Percentiles rank a stretch among this genome's conserved stretches.
These are phyloP conservation scores for Enoplosus armatus DNA, from an alignment of 2,797 vertebrate species.

Conservation along the genomic window DNA sequence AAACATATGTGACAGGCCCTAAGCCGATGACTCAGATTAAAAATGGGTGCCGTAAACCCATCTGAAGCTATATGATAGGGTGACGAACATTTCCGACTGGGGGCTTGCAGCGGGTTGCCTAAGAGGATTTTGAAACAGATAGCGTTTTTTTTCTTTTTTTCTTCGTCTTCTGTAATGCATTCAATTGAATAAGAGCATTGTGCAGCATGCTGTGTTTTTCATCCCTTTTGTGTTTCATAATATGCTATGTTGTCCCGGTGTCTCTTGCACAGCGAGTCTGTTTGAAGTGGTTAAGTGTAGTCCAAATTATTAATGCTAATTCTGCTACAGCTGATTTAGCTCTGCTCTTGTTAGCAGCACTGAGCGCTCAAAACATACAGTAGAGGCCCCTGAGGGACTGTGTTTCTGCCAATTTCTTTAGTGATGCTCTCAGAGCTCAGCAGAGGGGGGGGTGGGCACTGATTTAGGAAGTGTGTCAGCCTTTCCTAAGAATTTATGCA, in stretches of 20 bases:
- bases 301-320: constrained; percentile 68
- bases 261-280: constrained; percentile 20
- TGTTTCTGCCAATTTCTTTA: constrained; percentile 59
- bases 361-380: constrained; percentile 57
- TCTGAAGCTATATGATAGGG: constrained; percentile 64
- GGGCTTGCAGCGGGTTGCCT: constrained; percentile 38
- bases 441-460: constrained; percentile 18
- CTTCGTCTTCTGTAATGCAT: constrained; percentile 44
- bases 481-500: constrained; percentile 51
- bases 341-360: constrained; percentile 64
- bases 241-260: constrained; percentile 32
- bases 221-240: constrained; percentile 53
- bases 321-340: constrained; percentile 64
- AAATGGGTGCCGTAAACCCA: constrained; percentile 61
- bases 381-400: constrained; percentile 40
- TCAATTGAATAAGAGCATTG: constrained; percentile 50
- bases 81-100: constrained; percentile 47
- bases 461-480: constrained; percentile 70
- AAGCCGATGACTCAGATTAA: constrained; percentile 78
- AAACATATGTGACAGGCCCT: constrained; percentile 66
- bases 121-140: constrained; percentile 66
- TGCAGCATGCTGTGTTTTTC: constrained; percentile 23
- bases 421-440: constrained; percentile 53
- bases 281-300: constrained; percentile 58
- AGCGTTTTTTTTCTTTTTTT: constrained; percentile 1